A percentile compares a stretch with the other conserved stretches of the same genome.
Evolutionary conservation across 2,797 vertebrate genomes (phyloP).

Genomic region (Pantherophis vulpinus): DNA sequence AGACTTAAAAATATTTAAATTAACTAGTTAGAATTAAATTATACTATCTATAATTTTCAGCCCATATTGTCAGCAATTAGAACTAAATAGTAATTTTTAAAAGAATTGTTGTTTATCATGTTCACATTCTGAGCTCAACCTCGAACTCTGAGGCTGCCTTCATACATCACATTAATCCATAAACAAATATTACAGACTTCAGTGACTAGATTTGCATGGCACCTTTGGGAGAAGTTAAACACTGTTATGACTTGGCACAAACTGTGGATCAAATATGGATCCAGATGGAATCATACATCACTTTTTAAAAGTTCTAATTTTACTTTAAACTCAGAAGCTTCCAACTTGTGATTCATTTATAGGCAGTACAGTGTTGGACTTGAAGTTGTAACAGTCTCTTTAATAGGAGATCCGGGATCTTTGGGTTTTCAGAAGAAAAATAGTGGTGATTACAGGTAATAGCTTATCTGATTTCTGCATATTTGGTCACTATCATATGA

Average conservation of each 20-base stretch:
- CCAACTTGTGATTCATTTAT: neutral
- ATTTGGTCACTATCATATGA: neutral
- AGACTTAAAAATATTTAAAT: neutral
- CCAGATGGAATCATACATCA: neutral
- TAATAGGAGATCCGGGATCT: constrained; percentile 79
- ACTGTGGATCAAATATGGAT: neutral
- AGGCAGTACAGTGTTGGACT: constrained; percentile 98
- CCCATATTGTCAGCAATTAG: neutral
- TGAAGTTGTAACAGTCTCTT: constrained; percentile 86
- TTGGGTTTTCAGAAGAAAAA: constrained; percentile 83
- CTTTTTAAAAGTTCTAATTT: neutral
- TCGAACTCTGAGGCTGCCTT: neutral
- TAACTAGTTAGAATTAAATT: neutral
- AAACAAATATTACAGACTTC: neutral
- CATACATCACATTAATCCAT: neutral
- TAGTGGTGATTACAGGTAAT: constrained; percentile 96
- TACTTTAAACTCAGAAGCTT: neutral
- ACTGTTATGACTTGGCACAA: neutral
- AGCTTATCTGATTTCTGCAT: neutral
- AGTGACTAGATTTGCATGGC: neutral
- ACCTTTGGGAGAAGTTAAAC: neutral
- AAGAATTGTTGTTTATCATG: neutral
- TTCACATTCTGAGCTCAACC: neutral
- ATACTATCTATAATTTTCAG: neutral
- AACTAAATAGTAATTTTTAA: neutral